Conservation (phyloP, 1,140 invertebrate species). For the Globodera rostochiensis region DNA sequence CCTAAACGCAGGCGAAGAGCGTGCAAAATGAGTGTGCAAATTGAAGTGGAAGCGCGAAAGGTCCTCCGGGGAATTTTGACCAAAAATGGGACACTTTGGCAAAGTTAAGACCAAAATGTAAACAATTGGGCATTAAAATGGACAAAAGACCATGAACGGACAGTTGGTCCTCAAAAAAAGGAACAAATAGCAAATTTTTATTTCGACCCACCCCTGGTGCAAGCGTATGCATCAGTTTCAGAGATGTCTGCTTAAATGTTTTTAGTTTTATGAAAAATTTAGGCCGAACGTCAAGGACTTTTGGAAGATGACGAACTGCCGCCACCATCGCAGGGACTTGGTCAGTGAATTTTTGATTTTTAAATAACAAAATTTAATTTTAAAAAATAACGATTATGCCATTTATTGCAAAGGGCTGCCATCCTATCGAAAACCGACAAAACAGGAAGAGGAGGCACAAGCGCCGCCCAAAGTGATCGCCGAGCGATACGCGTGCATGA, state of each 20-base stretch:
- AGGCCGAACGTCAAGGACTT: not conserved
- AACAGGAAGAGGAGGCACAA: not conserved
- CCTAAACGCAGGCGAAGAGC: not conserved
- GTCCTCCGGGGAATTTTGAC: not conserved
- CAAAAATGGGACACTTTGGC: too few species aligned
- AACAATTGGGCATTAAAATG: not conserved
- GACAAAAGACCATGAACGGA: not conserved
- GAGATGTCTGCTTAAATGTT: too few species aligned
- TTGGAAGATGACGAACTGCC: not conserved
- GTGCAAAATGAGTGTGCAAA: not conserved
- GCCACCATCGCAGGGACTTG: not conserved
- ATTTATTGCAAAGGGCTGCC: not conserved
- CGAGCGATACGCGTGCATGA: slow-evolving; percentile 8
- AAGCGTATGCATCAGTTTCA: not conserved
- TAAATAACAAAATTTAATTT: not conserved
- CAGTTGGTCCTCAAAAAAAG: too few species aligned
- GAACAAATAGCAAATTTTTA: too few species aligned
- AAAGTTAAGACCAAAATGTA: not conserved
- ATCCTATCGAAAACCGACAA: not conserved
- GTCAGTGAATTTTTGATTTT: not conserved
- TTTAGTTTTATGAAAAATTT: not conserved
- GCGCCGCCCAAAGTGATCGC: not conserved
- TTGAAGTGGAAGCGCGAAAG: not conserved
- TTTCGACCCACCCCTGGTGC: too few species aligned
- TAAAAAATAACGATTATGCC: not conserved